These are phyloP conservation scores for Pachymerium ferrugineum DNA, from an alignment of 2,888 invertebrate genomes.

Conservation along the genomic window DNA sequence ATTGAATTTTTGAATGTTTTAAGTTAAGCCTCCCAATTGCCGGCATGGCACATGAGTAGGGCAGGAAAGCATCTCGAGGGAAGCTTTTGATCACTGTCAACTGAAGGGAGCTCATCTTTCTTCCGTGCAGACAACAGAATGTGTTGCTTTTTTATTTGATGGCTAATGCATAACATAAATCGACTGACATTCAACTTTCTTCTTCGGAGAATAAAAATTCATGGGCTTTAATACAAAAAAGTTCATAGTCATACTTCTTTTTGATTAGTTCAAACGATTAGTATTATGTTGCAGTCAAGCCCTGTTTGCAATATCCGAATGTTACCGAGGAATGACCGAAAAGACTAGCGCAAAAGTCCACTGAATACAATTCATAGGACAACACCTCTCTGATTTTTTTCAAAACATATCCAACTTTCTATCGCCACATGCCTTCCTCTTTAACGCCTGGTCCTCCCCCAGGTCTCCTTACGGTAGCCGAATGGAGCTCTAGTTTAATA, in stretches of 20 bases:
- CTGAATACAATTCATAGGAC: too few relatives aligned
- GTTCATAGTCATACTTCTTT: not conserved
- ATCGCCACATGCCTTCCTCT: too few relatives aligned
- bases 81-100: conserved; percentile 18
- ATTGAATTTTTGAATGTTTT: not conserved
- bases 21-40: not conserved
- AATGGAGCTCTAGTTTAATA: too few relatives aligned
- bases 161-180: conserved; percentile 7
- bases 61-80: conserved; percentile 18
- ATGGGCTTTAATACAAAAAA: not conserved
- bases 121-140: conserved; percentile 11
- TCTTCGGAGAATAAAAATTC: not conserved
- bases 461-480: too few relatives aligned
- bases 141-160: conserved; percentile 7
- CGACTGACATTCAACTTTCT: conserved; percentile 4
- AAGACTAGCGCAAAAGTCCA: too few relatives aligned
- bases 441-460: too few relatives aligned
- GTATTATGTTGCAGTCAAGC: too few relatives aligned
- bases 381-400: too few relatives aligned
- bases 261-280: too few relatives aligned
- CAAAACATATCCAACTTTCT: too few relatives aligned
- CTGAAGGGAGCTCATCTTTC: not conserved
- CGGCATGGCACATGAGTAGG: not conserved
- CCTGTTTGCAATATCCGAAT: too few relatives aligned
- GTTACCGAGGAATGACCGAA: too few relatives aligned